These are phyloP conservation scores for Eupeodes latifasciatus DNA, from an alignment of 2,888 invertebrate genomes.

Conservation along the genomic window DNA sequence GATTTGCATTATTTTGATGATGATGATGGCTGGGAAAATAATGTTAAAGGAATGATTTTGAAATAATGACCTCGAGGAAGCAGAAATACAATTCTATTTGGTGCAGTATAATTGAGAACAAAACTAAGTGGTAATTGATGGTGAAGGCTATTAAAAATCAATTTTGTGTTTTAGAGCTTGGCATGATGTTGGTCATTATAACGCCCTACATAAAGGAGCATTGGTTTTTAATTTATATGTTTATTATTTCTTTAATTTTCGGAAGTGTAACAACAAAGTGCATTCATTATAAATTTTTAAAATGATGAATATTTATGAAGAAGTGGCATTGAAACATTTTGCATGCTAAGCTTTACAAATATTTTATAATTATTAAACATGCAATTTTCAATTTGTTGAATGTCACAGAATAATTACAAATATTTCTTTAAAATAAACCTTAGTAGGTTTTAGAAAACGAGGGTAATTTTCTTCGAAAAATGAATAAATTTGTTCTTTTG, in stretches of 20 bases:
- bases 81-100: conserved; percentile 15
- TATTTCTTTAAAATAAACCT: too few relatives aligned
- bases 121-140: conserved; percentile 47
- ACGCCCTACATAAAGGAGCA: background rate
- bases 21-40: conserved; percentile 44
- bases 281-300: background rate
- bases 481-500: too few relatives aligned
- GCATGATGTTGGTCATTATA: conserved; percentile 3
- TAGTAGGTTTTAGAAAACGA: too few relatives aligned
- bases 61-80: conserved; percentile 47
- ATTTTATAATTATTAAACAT: too few relatives aligned
- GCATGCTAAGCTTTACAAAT: too few relatives aligned
- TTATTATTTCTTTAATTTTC: background rate
- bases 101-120: conserved; percentile 36
- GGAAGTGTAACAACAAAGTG: background rate
- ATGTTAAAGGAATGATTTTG: conserved; percentile 16
- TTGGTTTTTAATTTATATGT: conserved; percentile 20
- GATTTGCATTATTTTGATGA: conserved; percentile 24
- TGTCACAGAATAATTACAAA: too few relatives aligned
- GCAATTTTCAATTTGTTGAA: too few relatives aligned
- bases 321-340: too few relatives aligned
- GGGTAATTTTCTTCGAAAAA: too few relatives aligned
- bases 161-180: conserved; percentile 25
- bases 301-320: background rate
- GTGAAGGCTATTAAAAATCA: conserved; percentile 51